phyloP scores from a whole-genome alignment of 2,888 invertebrate species.

The Athalia cordata region DNA sequence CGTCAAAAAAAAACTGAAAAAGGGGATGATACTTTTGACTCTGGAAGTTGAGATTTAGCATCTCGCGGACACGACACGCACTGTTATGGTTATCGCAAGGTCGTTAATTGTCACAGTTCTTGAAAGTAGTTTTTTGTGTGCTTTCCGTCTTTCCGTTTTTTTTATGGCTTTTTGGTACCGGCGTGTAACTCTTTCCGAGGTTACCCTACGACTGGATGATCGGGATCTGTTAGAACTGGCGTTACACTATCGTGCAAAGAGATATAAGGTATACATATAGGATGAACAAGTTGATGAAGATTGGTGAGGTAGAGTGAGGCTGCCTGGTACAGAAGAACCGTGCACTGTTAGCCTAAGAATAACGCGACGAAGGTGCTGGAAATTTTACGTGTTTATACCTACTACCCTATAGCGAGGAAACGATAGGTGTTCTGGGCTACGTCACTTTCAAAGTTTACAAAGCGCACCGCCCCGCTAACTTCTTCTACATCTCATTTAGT shows the following conservation, averaged over 20 bases:
- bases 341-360: conserved; percentile 55
- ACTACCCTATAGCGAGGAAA: conserved; percentile 48
- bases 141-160: not conserved
- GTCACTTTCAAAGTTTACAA: conserved; percentile 62
- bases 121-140: not conserved
- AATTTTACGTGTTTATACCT: conserved; percentile 60
- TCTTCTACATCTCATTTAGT: conserved; percentile 23
- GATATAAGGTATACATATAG: conserved; percentile 5
- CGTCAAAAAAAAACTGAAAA: not conserved
- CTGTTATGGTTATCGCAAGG: not conserved
- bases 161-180: not conserved
- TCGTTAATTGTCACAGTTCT: no score
- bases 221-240: conserved; percentile 8
- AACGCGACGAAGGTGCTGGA: conserved; percentile 54
- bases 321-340: conserved; percentile 16
- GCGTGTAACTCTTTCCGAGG: conserved; percentile 33
- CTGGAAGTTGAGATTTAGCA: conserved; percentile 6
- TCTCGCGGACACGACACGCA: not conserved
- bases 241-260: conserved; percentile 31
- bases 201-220: conserved; percentile 32
- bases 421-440: conserved; percentile 63
- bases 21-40: not conserved
- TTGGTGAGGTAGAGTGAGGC: conserved; percentile 38
- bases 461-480: conserved; percentile 44
- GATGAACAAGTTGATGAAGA: conserved; percentile 40